Percentiles rank a stretch among this genome's conserved stretches.
phyloP scores from a whole-genome alignment of 2,113 vertebrate genomes.

The Gorsachius goisagi region DNA sequence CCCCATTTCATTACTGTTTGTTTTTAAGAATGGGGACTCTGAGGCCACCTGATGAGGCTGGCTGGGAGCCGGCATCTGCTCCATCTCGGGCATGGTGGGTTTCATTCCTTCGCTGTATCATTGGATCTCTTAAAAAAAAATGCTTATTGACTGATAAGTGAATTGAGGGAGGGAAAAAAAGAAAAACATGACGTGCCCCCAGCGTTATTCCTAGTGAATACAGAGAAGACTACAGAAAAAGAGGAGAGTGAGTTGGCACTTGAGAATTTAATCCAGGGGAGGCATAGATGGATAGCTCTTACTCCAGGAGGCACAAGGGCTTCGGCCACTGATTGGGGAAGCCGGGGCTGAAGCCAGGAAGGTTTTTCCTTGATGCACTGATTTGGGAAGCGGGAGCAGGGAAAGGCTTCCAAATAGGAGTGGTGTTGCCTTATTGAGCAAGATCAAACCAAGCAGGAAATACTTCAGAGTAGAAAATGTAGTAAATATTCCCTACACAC shows the following conservation, averaged over 20 bases:
- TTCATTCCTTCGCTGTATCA: not conserved
- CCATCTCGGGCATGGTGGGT: not conserved
- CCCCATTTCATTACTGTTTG: not conserved
- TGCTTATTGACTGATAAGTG: not conserved
- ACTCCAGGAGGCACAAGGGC: not conserved
- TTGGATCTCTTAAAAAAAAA: conserved; percentile 1
- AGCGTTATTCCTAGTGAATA: not conserved
- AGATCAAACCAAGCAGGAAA: not conserved
- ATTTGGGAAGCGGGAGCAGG: not conserved
- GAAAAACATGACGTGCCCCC: fast-evolving
- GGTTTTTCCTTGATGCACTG: not conserved
- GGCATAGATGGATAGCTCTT: not conserved
- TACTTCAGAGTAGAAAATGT: not conserved
- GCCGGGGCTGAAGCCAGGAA: not conserved
- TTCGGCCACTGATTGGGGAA: not conserved
- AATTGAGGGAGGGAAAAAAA: not conserved
- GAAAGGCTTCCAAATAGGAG: not conserved
- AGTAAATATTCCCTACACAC: not conserved
- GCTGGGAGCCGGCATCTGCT: not conserved
- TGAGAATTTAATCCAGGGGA: not conserved
- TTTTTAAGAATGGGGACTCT: not conserved
- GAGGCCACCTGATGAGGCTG: not conserved
- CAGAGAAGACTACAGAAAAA: not conserved
- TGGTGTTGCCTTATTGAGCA: not conserved
- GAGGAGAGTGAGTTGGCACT: not conserved